A percentile compares a stretch with the other conserved stretches of the same genome.
phyloP scores from a whole-genome alignment of 2,113 vertebrate genomes.

The Pycnonotus jocosus region DNA sequence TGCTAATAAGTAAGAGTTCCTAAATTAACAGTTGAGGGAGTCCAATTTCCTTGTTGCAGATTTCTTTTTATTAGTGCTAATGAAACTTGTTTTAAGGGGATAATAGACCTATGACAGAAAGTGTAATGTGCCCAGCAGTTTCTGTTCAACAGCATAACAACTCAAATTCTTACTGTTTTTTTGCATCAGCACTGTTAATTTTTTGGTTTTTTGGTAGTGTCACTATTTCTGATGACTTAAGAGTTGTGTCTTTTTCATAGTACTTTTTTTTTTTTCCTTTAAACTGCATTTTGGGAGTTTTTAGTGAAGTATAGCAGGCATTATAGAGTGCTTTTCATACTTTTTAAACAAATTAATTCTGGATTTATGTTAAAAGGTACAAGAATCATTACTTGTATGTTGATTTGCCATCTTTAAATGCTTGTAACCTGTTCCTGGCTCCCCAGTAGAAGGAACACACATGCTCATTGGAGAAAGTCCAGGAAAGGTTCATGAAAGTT shows the following conservation, averaged over 20 bases:
- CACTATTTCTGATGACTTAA: not conserved
- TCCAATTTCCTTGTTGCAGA: slow-evolving; percentile 42
- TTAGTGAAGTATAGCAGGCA: not conserved
- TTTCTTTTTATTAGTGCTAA: slow-evolving; percentile 15
- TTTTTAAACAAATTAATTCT: not conserved
- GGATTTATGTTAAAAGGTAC: not conserved
- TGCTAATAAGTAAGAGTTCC: slow-evolving; percentile 2
- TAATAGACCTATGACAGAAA: not conserved
- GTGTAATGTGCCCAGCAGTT: not conserved
- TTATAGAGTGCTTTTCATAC: not conserved
- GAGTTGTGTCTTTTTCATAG: not conserved
- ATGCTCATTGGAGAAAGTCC: not conserved
- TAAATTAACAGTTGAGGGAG: slow-evolving; percentile 28
- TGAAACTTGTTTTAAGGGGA: not conserved
- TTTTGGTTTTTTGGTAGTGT: not conserved
- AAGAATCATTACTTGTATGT: not conserved
- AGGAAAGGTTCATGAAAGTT: not conserved
- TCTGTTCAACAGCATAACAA: not conserved
- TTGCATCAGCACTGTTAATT: not conserved
- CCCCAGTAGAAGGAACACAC: not conserved
- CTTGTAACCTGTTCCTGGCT: not conserved
- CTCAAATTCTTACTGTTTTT: not conserved
- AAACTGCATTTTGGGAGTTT: not conserved
- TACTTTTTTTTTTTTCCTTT: not conserved
- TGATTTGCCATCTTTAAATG: not conserved